A percentile compares a stretch with the other conserved stretches of the same genome.
Evolutionary conservation across 2,888 invertebrate genomes (phyloP).

Genomic region (Acleris holmiana): DNA sequence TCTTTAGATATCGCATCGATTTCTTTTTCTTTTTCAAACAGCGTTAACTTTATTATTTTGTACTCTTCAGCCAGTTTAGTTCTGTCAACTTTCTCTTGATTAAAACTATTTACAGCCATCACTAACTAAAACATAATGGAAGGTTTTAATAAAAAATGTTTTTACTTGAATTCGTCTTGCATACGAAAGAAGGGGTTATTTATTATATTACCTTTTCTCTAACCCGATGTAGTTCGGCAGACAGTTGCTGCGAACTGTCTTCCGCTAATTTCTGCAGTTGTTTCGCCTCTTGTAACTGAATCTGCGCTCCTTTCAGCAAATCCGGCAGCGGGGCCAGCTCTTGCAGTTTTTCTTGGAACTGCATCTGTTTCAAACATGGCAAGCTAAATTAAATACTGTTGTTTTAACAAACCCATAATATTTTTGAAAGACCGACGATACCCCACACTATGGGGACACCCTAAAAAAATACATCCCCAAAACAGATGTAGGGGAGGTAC

Average conservation of each 20-base stretch:
- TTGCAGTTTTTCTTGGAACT: slow-evolving; percentile 75
- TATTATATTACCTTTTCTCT: slow-evolving; percentile 66
- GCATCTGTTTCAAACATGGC: slow-evolving; percentile 55
- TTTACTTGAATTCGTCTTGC: no score
- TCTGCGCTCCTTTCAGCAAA: slow-evolving; percentile 70
- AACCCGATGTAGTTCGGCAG: slow-evolving; percentile 63
- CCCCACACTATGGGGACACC: no score
- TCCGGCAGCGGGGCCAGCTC: slow-evolving; percentile 73
- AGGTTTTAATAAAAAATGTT: no score
- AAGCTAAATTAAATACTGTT: neutral
- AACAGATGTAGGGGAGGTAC: no score
- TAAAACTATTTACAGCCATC: slow-evolving; percentile 60
- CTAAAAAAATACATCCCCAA: no score
- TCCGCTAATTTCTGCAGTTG: slow-evolving; percentile 71
- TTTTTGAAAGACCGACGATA: no score
- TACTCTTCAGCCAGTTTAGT: slow-evolving; percentile 57
- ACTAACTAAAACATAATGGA: slow-evolving; percentile 55
- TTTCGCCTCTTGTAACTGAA: slow-evolving; percentile 72
- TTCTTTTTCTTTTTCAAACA: slow-evolving; percentile 58
- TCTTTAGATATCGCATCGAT: slow-evolving; percentile 51
- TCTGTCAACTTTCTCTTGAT: slow-evolving; percentile 63
- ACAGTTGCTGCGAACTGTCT: slow-evolving; percentile 64
- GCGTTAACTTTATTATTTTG: slow-evolving; percentile 45
- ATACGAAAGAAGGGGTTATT: no score
- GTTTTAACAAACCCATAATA: no score